Conservation (phyloP, 2,888 invertebrate species). For the Hymenopus coronatus region DNA sequence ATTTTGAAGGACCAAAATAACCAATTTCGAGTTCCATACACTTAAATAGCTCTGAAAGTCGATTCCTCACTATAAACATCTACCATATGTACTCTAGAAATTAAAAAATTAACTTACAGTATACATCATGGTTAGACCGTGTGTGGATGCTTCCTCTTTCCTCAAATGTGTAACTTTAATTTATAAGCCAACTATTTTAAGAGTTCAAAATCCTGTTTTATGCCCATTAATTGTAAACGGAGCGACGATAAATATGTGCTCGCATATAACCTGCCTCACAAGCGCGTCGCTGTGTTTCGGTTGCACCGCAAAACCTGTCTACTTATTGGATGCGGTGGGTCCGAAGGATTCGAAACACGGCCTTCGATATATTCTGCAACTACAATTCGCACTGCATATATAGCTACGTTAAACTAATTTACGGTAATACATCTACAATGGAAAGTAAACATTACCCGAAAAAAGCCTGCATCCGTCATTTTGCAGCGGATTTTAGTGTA, state of each 20-base stretch:
- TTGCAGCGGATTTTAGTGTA: constrained; percentile 13
- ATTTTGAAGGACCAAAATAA: background rate
- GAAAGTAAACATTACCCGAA: constrained; percentile 27
- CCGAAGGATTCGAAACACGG: constrained; percentile 8
- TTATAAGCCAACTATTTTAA: background rate
- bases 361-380: constrained; percentile 3
- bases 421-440: constrained; percentile 21
- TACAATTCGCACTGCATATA: constrained; percentile 17
- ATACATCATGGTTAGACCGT: constrained; percentile 29
- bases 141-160: constrained; percentile 18
- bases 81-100: constrained; percentile 21
- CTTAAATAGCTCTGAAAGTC: background rate
- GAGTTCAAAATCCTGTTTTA: background rate
- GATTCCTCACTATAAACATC: background rate
- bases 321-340: constrained; percentile 13
- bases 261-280: background rate
- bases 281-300: constrained; percentile 3
- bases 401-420: constrained; percentile 21
- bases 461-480: constrained; percentile 29
- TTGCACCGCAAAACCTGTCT: constrained; percentile 9
- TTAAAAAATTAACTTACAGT: constrained; percentile 28
- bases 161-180: constrained; percentile 13
- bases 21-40: background rate
- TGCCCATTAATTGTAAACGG: background rate
- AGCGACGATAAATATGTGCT: background rate